Conservation (phyloP, 1,140 invertebrate species). For the Branchinecta lynchi region DNA sequence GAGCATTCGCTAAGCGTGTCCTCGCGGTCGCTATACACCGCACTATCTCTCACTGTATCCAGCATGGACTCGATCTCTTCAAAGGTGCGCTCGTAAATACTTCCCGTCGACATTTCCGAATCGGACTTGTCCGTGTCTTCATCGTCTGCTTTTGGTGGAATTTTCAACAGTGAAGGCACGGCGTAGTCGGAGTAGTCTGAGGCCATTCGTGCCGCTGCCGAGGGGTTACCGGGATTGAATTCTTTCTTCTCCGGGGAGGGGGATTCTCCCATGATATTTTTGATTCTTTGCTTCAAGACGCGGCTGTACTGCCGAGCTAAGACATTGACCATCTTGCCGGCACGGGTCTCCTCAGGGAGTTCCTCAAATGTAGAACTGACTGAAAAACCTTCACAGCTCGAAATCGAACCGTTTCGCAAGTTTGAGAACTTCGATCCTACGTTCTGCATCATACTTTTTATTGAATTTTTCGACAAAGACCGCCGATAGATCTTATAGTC, state of each 20-base stretch:
- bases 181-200: slow-evolving; percentile 22
- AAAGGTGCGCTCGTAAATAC: slow-evolving; percentile 56
- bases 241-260: slow-evolving; percentile 13
- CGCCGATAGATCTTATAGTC: slow-evolving; percentile 58
- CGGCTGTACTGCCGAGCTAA: slow-evolving; percentile 31
- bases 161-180: slow-evolving; percentile 15
- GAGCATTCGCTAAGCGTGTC: slow-evolving; percentile 29
- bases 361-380: slow-evolving; percentile 17
- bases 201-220: slow-evolving; percentile 26
- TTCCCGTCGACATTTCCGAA: slow-evolving; percentile 36
- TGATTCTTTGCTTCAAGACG: slow-evolving; percentile 30
- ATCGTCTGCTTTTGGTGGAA: slow-evolving; percentile 22
- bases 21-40: slow-evolving; percentile 61
- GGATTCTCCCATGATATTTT: slow-evolving; percentile 22
- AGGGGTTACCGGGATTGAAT: slow-evolving; percentile 16
- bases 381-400: slow-evolving; percentile 17
- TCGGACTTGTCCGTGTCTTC: slow-evolving; percentile 29
- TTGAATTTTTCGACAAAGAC: slow-evolving; percentile 32
- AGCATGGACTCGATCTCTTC: slow-evolving; percentile 49
- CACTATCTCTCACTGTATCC: slow-evolving; percentile 55
- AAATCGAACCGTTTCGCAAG: slow-evolving; percentile 20
- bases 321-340: slow-evolving; percentile 26
- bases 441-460: slow-evolving; percentile 33
- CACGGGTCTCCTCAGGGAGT: background rate
- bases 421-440: slow-evolving; percentile 28